Base-by-base conservation (phyloP, 2,888 invertebrate species). In the Eristalinus aeneus region DNA sequence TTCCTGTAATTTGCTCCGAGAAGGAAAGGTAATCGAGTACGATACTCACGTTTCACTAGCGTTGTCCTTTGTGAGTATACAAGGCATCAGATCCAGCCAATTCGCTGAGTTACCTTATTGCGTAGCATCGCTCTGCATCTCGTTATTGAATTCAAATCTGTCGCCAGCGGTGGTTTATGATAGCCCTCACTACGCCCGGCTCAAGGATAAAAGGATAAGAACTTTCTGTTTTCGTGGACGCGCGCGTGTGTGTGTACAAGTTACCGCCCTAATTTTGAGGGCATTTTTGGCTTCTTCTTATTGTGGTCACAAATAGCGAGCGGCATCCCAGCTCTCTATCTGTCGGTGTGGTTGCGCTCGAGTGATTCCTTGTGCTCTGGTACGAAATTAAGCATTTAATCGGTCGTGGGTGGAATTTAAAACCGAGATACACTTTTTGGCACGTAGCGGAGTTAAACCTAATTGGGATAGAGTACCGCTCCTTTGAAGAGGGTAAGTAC, bases 221-320 rank as follows among this genome's bases (percentile, higher is more conserved):
- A 79, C 36, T 58, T 68, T 73, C 83, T 64, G 58, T 60, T 79
- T 23, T 22, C 22, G 61, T 63, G 56, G n/a, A 75, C 71, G 60
- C 68, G 63, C 58, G 53, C 56, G 56, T 61, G 34, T 69, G 67
- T 75, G 67, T 80, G 69, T 67, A 61, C 69, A 73, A 82, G 86
- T 81, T 86, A 86, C 86, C 86, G 86, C 86, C 86, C 86, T 86
- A 78, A 82, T 86, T 86, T 86, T 71, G 61, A 82, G 77, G 72
- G 32, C 11, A n/a, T 54, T 36, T 46, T 72, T 79, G 65, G 34
- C 60, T 67, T 73, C 64, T 31, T 64, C 67, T 60, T 61, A 56
- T 60, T 74, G 79, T 71, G 74, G 71, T 46, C 65, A 36, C 71
- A 58, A 71, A 75, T 67, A 56, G 67, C 27, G 74, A 72, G 27